Conservation (phyloP, 2,113 vertebrate species). For the Eonycteris spelaea region DNA sequence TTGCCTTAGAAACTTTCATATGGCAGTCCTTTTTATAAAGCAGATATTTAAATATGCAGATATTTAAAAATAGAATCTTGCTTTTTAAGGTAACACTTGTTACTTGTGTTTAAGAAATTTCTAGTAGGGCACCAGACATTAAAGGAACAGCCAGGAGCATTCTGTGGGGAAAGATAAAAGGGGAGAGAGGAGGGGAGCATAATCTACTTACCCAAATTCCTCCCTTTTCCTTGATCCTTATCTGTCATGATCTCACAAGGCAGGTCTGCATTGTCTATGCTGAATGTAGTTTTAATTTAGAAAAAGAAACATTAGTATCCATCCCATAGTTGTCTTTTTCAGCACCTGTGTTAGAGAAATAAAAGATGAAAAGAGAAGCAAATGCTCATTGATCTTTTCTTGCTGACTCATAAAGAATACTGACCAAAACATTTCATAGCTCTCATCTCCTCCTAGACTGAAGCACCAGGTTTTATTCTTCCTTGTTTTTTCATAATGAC, state of each 20-base stretch:
- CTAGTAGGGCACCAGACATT: neutral
- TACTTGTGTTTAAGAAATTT: neutral
- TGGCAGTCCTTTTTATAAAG: neutral
- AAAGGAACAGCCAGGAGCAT: neutral
- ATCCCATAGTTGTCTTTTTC: neutral
- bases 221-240: neutral
- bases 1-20: neutral
- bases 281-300: constrained; percentile 24
- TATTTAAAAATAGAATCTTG: neutral
- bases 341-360: neutral
- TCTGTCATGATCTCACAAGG: neutral
- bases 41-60: neutral
- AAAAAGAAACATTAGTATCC: constrained; percentile 12
- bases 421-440: neutral
- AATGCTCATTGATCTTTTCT: constrained; percentile 25
- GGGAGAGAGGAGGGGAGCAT: neutral
- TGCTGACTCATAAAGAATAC: neutral
- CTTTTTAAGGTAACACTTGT: neutral
- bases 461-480: neutral
- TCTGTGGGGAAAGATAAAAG: neutral
- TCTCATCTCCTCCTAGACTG: neutral
- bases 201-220: neutral
- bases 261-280: neutral
- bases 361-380: neutral
- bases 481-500: neutral